Evolutionary conservation across 2,113 vertebrate species (phyloP).

Genomic region (Oncorhynchus tshawytscha): DNA sequence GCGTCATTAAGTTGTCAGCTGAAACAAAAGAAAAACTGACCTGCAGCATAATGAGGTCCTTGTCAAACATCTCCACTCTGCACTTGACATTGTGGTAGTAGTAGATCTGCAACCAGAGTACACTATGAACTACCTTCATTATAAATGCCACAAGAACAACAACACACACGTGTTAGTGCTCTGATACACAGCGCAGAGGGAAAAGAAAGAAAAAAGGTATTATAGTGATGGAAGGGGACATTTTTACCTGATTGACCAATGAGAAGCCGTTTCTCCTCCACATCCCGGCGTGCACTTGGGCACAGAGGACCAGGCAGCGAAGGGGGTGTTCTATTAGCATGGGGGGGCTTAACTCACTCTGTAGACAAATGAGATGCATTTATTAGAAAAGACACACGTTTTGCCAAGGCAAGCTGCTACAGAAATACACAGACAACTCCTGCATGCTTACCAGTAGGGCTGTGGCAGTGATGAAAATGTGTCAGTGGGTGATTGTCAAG

Average conservation of each 20-base stretch:
- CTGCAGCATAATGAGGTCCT: slow-evolving; percentile 94
- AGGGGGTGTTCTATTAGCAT: slow-evolving; percentile 94
- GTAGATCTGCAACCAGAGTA: slow-evolving; percentile 82
- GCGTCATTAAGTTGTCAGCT: not conserved
- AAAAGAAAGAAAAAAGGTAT: too few species aligned
- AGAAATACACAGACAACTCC: too few species aligned
- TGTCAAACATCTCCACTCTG: slow-evolving; percentile 98
- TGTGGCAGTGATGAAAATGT: too few species aligned
- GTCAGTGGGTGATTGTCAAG: too few species aligned
- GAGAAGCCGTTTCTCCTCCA: slow-evolving; percentile 98
- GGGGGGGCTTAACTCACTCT: slow-evolving; percentile 95
- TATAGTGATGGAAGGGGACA: not conserved
- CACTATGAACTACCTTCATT: not conserved
- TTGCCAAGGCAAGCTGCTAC: not conserved
- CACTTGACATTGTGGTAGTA: slow-evolving; percentile 99
- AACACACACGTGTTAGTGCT: not conserved
- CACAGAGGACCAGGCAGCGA: slow-evolving; percentile 92
- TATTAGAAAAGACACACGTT: not conserved
- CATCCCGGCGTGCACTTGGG: slow-evolving; percentile 98
- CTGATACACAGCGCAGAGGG: not conserved
- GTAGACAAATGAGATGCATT: slow-evolving; percentile 18
- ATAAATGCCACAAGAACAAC: slow-evolving; percentile 11
- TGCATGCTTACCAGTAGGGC: too few species aligned
- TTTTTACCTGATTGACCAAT: slow-evolving; percentile 91
- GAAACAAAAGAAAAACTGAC: slow-evolving; percentile 47